Conservation (phyloP, 2,888 invertebrate species). For the Dinocampus coccinellae region DNA sequence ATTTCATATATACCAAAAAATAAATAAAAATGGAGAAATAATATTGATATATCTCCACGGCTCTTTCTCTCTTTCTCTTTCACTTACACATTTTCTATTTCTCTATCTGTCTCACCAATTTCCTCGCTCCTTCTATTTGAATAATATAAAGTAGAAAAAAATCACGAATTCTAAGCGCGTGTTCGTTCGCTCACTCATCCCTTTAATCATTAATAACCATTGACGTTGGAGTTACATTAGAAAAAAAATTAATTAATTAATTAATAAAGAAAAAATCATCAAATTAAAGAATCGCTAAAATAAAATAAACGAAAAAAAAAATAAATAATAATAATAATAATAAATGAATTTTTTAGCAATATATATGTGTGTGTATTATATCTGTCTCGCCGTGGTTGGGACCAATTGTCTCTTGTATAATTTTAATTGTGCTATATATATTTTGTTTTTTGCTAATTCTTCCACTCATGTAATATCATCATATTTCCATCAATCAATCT, state of each 20-base stretch:
- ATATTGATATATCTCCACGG: background rate
- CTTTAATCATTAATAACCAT: background rate
- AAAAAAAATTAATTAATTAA: too few species aligned
- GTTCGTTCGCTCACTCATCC: slow-evolving; percentile 35
- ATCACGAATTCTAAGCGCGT: slow-evolving; percentile 3
- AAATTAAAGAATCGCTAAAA: slow-evolving; percentile 14
- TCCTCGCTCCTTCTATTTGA: background rate
- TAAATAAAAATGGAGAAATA: background rate
- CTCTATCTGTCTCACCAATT: background rate
- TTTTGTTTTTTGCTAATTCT: slow-evolving; percentile 4
- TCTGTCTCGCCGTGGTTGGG: slow-evolving; percentile 54
- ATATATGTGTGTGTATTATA: slow-evolving; percentile 9
- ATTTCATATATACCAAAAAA: background rate
- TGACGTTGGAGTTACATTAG: background rate
- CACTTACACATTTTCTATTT: background rate
- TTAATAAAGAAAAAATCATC: too few species aligned
- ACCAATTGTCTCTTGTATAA: slow-evolving; percentile 50
- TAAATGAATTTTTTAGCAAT: slow-evolving; percentile 14
- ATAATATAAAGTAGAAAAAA: background rate
- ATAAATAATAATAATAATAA: slow-evolving; percentile 12
- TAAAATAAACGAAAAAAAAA: background rate
- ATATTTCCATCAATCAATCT: slow-evolving; percentile 12
- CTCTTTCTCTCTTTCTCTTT: background rate
- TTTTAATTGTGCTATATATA: slow-evolving; percentile 17
- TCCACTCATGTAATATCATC: slow-evolving; percentile 13